A percentile compares a stretch with the other conserved stretches of the same genome.
Evolutionary conservation across 2,888 invertebrate genomes (phyloP).

Genomic region (Caradrina kadenii): DNA sequence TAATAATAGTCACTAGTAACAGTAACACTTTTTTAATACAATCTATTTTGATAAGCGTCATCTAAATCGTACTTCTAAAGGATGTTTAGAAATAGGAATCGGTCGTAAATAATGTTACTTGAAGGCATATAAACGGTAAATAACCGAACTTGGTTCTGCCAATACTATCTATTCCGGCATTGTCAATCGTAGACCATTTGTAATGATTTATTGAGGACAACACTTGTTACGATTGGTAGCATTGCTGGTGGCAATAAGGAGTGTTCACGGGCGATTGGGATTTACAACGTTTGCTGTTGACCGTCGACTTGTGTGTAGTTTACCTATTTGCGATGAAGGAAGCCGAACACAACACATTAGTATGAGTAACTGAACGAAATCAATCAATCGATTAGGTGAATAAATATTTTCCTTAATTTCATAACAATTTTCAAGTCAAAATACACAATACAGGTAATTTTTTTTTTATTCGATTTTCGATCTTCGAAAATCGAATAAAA

Average conservation of each 20-base stretch:
- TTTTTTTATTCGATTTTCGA: no score
- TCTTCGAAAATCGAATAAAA: no score
- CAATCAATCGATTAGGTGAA: no score
- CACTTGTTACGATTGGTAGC: slow-evolving; percentile 26
- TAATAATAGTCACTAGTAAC: no score
- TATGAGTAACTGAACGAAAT: not conserved
- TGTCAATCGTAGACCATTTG: slow-evolving; percentile 44
- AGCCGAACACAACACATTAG: not conserved
- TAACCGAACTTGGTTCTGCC: slow-evolving; percentile 15
- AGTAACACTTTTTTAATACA: no score
- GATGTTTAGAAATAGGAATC: not conserved
- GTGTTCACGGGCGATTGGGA: slow-evolving; percentile 47
- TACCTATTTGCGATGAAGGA: slow-evolving; percentile 1
- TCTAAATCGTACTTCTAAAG: not conserved
- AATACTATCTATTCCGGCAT: slow-evolving; percentile 21
- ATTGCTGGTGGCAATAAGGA: slow-evolving; percentile 15
- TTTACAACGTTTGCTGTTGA: slow-evolving; percentile 25
- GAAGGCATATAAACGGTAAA: slow-evolving; percentile 24
- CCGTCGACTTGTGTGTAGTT: not conserved
- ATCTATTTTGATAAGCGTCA: no score
- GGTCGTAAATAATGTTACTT: not conserved
- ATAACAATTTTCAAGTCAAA: no score
- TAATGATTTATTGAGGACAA: slow-evolving; percentile 53
- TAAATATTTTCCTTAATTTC: not conserved
- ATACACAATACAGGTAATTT: no score